Evolutionary conservation across 1,140 invertebrate species (phyloP).

Genomic region (Papilio polytes): DNA sequence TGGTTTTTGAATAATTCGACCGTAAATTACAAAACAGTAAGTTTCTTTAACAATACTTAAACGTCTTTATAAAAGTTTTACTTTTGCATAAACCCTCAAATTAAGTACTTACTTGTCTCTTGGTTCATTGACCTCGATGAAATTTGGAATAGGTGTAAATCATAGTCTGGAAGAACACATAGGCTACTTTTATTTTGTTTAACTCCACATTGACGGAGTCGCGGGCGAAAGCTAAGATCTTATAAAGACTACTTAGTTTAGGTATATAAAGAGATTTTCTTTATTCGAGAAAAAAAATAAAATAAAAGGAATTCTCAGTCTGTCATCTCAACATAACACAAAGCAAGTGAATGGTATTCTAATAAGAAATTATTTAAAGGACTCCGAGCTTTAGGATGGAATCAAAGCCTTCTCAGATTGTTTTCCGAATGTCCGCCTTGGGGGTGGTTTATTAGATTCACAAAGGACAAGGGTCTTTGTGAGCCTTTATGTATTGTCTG

Average conservation of each 20-base stretch:
- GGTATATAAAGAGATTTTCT: too few species aligned
- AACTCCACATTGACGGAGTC: too few species aligned
- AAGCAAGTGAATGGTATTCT: constrained; percentile 30
- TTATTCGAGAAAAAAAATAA: too few species aligned
- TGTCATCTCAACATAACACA: constrained; percentile 13
- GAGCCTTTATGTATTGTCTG: constrained; percentile 44
- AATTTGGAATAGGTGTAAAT: too few species aligned
- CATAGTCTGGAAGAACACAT: too few species aligned
- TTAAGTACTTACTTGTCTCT: too few species aligned
- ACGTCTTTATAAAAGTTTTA: too few species aligned
- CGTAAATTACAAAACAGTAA: background rate
- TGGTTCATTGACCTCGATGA: too few species aligned
- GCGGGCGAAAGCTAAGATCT: too few species aligned
- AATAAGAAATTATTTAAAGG: constrained; percentile 38
- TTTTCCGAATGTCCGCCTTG: constrained; percentile 54
- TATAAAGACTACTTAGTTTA: too few species aligned
- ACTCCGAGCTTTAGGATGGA: constrained; percentile 39
- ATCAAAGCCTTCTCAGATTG: constrained; percentile 52
- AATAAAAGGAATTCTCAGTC: background rate
- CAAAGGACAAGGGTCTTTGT: constrained; percentile 47
- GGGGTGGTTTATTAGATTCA: constrained; percentile 61
- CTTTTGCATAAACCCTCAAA: too few species aligned
- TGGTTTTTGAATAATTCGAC: background rate
- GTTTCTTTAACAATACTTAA: background rate
- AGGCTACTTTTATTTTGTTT: too few species aligned